Base-by-base conservation (phyloP, 2,113 vertebrate genomes). In the Sceloporus undulatus region DNA sequence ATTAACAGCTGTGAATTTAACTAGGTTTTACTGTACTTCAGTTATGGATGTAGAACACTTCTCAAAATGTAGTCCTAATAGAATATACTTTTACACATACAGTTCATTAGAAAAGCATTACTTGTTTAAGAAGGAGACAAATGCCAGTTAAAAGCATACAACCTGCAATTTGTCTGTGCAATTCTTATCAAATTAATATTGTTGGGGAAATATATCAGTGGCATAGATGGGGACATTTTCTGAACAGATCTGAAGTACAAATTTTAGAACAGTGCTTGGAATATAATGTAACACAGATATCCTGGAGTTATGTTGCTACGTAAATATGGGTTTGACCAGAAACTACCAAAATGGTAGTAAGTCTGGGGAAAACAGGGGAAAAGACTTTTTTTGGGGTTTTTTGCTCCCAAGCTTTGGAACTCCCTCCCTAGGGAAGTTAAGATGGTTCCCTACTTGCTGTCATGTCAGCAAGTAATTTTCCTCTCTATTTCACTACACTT, bases 1-100 rank as follows among this genome's bases (percentile, higher is more conserved):
- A 79, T 52, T 79, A 86, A 79, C 42, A 70, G 19, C 75, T 52
- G 10, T 86, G 40, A 68, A 86, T 68, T 79, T 79, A 79, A 68
- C 27, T 48, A 25, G 74, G 40, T 77, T 86, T 68, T 68, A 23
- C 62, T 85, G 27, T 66, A 85, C 74, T 78, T 85, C 77, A 34
- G 29, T 79, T 68, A 78, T 52, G 85, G 62, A 25, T 78, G 29
- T 79, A 79, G 38, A 78, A 79, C 18, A 14, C 59, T 78, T 86
- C 42, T 68, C 84, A 48, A 25, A 79, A 52, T 21, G 27, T 42
- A 34, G 59, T 9, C 40, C 62, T 79, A 79, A 79, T 52, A 34
- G 40, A 86, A 86, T 68, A 40, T 66, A 34, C 11, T 52, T 78
- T 86, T 86, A 52, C 59, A 78, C 52, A 42, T 48, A 78, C 78